These are phyloP conservation scores for Drosophila flavopinicola DNA, from an alignment of 2,888 invertebrate genomes.

Conservation along the genomic window DNA sequence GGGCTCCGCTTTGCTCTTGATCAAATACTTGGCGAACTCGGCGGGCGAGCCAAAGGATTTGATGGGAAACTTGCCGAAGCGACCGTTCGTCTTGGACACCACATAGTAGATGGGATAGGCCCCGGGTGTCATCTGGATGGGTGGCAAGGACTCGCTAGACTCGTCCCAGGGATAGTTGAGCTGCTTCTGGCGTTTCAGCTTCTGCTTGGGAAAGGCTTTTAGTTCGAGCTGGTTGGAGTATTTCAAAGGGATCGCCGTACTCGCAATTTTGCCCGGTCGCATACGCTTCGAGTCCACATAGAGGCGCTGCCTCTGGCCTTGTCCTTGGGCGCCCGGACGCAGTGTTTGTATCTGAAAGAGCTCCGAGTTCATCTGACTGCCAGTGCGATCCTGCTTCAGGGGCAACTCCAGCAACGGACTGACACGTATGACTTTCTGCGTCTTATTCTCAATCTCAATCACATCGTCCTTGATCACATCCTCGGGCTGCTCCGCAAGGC, in stretches of 20 bases:
- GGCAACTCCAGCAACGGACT: constrained; percentile 78
- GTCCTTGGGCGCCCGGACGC: constrained; percentile 45
- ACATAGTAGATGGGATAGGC: constrained; percentile 82
- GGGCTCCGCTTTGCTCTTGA: constrained; percentile 73
- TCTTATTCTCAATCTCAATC: constrained; percentile 76
- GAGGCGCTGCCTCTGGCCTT: constrained; percentile 43
- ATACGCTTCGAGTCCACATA: constrained; percentile 73
- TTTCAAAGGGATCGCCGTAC: constrained; percentile 60
- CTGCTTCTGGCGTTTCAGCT: constrained; percentile 74
- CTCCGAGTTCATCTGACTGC: constrained; percentile 71
- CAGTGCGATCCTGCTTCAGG: constrained; percentile 54
- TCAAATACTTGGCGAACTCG: constrained; percentile 79
- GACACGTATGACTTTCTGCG: constrained; percentile 81
- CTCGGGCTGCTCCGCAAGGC: constrained; percentile 19
- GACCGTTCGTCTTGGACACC: constrained; percentile 81
- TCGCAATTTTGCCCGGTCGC: constrained; percentile 44
- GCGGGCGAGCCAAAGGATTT: constrained; percentile 77
- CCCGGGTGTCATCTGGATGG: constrained; percentile 79
- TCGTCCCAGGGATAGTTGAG: constrained; percentile 74
- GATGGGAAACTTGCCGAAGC: constrained; percentile 81
- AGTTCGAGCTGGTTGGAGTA: constrained; percentile 53
- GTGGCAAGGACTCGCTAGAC: constrained; percentile 58
- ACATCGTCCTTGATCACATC: constrained; percentile 78
- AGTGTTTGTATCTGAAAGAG: constrained; percentile 79
- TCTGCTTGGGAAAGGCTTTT: constrained; percentile 74